Evolutionary conservation across 2,888 invertebrate species (phyloP).

Genomic region (Sphaerophoria rueppellii): DNA sequence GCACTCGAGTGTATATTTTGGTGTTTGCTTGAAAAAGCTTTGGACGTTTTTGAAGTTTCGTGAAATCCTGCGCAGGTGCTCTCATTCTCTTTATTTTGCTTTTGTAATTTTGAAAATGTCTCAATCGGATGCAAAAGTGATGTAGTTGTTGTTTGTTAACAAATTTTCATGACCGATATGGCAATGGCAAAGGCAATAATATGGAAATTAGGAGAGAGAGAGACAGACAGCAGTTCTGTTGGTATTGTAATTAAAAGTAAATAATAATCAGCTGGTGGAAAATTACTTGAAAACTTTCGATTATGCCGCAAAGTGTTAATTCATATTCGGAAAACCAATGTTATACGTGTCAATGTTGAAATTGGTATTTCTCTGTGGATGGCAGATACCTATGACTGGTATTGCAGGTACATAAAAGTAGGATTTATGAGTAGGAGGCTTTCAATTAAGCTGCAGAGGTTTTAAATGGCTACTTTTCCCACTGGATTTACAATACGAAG

Average conservation of each 20-base stretch:
- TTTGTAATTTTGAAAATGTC: neutral
- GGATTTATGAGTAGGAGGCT: too few relatives aligned
- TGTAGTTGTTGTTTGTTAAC: too few relatives aligned
- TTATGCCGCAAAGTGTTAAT: slow-evolving; percentile 25
- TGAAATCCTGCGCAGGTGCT: slow-evolving; percentile 61
- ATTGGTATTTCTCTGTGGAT: slow-evolving; percentile 12
- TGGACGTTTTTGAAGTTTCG: neutral
- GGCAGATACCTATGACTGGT: neutral
- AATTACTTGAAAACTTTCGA: slow-evolving; percentile 57
- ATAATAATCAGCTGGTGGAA: slow-evolving; percentile 62
- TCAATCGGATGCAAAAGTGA: neutral
- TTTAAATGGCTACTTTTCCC: too few relatives aligned
- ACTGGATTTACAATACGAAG: too few relatives aligned
- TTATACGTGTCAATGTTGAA: slow-evolving; percentile 15
- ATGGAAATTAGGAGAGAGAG: too few relatives aligned
- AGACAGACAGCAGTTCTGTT: too few relatives aligned
- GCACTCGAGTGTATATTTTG: slow-evolving; percentile 45
- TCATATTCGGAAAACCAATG: slow-evolving; percentile 20
- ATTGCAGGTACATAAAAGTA: neutral
- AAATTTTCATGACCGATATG: too few relatives aligned
- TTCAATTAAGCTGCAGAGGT: too few relatives aligned
- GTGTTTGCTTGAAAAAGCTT: slow-evolving; percentile 45
- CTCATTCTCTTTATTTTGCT: slow-evolving; percentile 30
- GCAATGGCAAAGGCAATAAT: too few relatives aligned
- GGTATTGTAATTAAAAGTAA: slow-evolving; percentile 66